phyloP scores from a whole-genome alignment of 1,140 invertebrate genomes.

The Sitophilus oryzae region DNA sequence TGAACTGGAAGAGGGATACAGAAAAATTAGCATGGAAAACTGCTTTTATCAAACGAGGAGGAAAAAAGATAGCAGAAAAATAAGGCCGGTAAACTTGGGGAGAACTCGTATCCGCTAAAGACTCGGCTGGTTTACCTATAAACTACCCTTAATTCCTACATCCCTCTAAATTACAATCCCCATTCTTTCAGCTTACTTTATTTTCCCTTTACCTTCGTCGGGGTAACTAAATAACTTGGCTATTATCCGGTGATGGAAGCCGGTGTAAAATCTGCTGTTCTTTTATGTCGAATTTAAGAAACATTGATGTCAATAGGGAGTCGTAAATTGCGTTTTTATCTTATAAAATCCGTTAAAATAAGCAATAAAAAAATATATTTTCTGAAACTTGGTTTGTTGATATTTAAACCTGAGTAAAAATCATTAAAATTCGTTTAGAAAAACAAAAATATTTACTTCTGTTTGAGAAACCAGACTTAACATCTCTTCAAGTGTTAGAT shows the following conservation, averaged over 20 bases:
- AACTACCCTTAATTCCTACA: conserved; percentile 48
- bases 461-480: too few species aligned
- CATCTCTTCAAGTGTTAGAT: too few species aligned
- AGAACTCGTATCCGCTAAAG: conserved; percentile 39
- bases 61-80: conserved; percentile 3
- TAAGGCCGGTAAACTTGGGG: conserved; percentile 28
- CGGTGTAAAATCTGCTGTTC: conserved; percentile 29
- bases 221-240: conserved; percentile 46
- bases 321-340: too few species aligned
- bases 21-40: conserved; percentile 37
- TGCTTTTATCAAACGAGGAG: conserved; percentile 4
- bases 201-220: conserved; percentile 42
- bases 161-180: conserved; percentile 48
- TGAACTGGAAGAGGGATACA: conserved; percentile 22
- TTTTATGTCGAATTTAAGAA: conserved; percentile 7
- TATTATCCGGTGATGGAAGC: conserved; percentile 43
- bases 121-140: conserved; percentile 46
- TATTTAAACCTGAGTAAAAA: too few species aligned
- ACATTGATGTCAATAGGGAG: conserved; percentile 14
- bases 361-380: too few species aligned
- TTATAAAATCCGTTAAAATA: too few species aligned
- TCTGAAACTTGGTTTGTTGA: too few species aligned
- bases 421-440: too few species aligned
- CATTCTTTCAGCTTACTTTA: conserved; percentile 46
- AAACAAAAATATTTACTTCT: too few species aligned